Evolutionary conservation across 2,888 invertebrate genomes (phyloP), one percentile per base, ranked within the genome.

Genomic region (Lepas anatifera): DNA sequence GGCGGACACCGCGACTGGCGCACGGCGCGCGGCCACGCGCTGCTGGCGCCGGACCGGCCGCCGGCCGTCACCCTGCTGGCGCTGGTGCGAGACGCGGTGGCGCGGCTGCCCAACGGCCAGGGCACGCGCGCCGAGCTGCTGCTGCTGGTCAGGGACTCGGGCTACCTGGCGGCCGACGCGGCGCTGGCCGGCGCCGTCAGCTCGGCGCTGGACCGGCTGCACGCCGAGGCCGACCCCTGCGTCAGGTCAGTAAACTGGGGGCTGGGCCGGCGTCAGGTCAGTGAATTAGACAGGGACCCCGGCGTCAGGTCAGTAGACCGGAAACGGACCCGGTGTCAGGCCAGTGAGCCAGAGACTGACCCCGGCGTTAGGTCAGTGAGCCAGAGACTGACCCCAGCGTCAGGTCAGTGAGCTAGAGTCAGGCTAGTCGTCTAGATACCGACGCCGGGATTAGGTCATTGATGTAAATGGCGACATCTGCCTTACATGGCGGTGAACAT

Each of bases 61-160:
- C 89, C 94, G 63, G 94, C 89, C 80, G 95, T 95, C 32, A 92
- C 93, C 46, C 92, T 96, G 76, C 81, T 92, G 41, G 90, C 95
- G 8, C 82, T 96, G 63, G 93, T 96, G n/a, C 84, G 95, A 46
- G 96, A 96, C 82, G 93, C 96, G 0, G 90, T 94, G 0, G 95
- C 96, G 0, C 84, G 96, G 29, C 82, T 96, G 75, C 96, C 96
- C 0, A 95, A 95, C 79, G 95, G 96, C 0, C 94, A 95, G 82
- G 96, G 94, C 22, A 93, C 95, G 0, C 82, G 95, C 2, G 89
- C 90, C 1, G 95, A 96, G 77, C 92, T 96, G 70, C 90, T 95
- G 76, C 92, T 92, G 76, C 82, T 96, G 72, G 82, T 96, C 69
- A 89, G 87, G 75, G 89, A 89, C 76, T 89, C 89, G 0, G 87